Base-by-base conservation (phyloP, 2,797 vertebrate genomes). In the Cyclopterus lumpus region DNA sequence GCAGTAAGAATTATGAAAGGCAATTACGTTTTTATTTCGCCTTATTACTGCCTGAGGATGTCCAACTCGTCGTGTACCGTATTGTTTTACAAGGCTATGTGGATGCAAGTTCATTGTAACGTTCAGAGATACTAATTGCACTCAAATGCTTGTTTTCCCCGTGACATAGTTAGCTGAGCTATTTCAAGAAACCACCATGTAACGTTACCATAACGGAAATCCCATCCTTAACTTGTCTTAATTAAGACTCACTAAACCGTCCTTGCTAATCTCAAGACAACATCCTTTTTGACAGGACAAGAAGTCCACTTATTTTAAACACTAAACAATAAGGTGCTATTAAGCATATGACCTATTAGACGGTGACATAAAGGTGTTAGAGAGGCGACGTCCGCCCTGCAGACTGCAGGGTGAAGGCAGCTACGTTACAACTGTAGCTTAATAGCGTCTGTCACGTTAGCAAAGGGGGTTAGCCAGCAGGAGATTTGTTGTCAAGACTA, bases 361-460 rank as follows among this genome's bases (percentile, higher is more conserved):
- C 12, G 42, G 14, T n/a, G 6, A 28, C 10, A 60, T 15, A 16
- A 49, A 67, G 48, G 49, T 53, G 3, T 58, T 28, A 16, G 2
- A 22, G 18, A 64, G 51, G 3, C n/a, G 42, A 65, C 55, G 51
- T 67, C 32, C 9, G 30, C 8, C 14, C 12, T 65, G 65, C 18
- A 26, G 26, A 15, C 28, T 62, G 30, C 10, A 61, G 51, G 36
- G 24, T 48, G 26, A 80, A 38, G 18, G 16, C 28, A 67, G 26
- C 20, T 11, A 26, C 11, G 34, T 26, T 1, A 3, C n/a, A 34
- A 32, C 16, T 57, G 49, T 14, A 76, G 79, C 76, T 59, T 57
- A 9, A 15, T 69, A 81, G 79, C 78, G 53, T 60, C 24, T 71
- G 44, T 72, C 67, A 73, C 34, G 63, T 81, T 86, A 89, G 85